These are phyloP conservation scores for Atopsyche davidsoni DNA, from an alignment of 1,140 invertebrate genomes.

Conservation along the genomic window DNA sequence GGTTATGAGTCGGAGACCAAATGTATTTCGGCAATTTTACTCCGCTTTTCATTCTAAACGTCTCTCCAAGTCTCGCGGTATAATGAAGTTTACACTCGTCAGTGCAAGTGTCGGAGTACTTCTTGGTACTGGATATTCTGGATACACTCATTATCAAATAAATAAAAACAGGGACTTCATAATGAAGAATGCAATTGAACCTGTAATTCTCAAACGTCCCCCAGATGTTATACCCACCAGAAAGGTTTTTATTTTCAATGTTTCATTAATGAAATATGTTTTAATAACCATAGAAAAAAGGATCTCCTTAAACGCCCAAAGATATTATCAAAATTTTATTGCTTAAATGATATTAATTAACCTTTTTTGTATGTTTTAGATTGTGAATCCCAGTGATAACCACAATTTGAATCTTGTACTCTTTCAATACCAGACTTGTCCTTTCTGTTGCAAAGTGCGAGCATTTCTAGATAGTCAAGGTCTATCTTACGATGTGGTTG, in stretches of 20 bases:
- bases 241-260: conserved; percentile 34
- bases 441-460: conserved; percentile 97
- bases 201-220: conserved; percentile 36
- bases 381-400: conserved; percentile 59
- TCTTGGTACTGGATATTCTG: conserved; percentile 43
- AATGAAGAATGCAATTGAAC: conserved; percentile 32
- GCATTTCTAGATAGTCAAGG: conserved; percentile 91
- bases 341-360: conserved; percentile 2
- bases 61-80: no score
- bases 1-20: no score
- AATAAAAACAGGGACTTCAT: conserved; percentile 33
- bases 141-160: conserved; percentile 46
- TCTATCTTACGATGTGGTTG: conserved; percentile 91
- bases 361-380: conserved; percentile 37
- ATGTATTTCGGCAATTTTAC: no score
- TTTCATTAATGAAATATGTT: background rate
- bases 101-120: conserved; percentile 45
- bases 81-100: conserved; percentile 39
- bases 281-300: background rate
- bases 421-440: conserved; percentile 96
- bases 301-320: conserved; percentile 11
- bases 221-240: conserved; percentile 40
- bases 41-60: no score
- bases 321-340: conserved; percentile 9
- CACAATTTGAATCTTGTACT: conserved; percentile 78